Percentiles rank a stretch among this genome's conserved stretches.
Evolutionary conservation across 2,797 vertebrate genomes (phyloP).

Genomic region (Mus minutoides): DNA sequence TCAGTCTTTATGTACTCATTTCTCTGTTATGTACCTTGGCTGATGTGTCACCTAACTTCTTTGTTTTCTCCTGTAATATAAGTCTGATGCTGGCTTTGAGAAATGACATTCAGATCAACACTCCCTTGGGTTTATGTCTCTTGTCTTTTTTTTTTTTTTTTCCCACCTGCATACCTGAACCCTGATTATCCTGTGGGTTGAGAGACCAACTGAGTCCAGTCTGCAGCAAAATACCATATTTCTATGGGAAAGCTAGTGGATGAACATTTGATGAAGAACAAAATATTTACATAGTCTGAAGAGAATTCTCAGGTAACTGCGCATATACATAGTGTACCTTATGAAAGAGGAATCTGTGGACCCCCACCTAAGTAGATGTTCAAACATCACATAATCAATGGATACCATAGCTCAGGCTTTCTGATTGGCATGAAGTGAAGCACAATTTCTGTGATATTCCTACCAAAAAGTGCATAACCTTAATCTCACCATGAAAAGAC

Average conservation of each 20-base stretch:
- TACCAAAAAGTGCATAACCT: slow-evolving; percentile 5
- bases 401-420: background rate
- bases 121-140: no score
- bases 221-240: background rate
- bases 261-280: slow-evolving; percentile 2
- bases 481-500: slow-evolving; percentile 11
- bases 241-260: background rate
- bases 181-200: no score
- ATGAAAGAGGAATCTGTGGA: background rate
- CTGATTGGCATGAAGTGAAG: background rate
- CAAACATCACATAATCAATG: background rate
- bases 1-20: no score
- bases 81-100: no score
- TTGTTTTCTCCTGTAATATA: no score
- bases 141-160: no score
- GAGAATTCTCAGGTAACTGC: background rate
- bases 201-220: no score
- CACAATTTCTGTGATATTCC: background rate
- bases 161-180: no score
- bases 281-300: background rate
- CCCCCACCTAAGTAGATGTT: background rate
- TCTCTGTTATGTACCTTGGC: no score
- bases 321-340: background rate
- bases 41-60: no score
- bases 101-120: no score